phyloP scores from a whole-genome alignment of 2,888 invertebrate species.

The Pachymerium ferrugineum region DNA sequence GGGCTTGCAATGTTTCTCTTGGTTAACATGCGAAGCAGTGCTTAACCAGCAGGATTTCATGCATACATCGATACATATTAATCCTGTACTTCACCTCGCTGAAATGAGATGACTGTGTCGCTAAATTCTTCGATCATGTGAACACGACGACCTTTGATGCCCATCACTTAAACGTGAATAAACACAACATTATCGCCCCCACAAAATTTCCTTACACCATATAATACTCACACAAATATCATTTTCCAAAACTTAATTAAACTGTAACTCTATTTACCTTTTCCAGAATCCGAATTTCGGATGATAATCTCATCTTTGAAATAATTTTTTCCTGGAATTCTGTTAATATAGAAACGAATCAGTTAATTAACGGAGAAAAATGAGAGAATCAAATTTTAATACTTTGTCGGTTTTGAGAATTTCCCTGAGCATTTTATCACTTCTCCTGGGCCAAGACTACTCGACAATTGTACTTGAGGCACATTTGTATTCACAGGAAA shows the following conservation, averaged over 20 bases:
- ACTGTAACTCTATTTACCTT: slow-evolving; percentile 59
- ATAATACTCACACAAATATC: background rate
- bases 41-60: background rate
- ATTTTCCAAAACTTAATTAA: background rate
- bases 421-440: slow-evolving; percentile 81
- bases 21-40: background rate
- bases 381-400: slow-evolving; percentile 7
- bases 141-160: slow-evolving; percentile 95
- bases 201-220: background rate
- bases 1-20: background rate
- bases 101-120: slow-evolving; percentile 97
- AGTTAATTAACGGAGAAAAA: slow-evolving; percentile 1
- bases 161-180: slow-evolving; percentile 69
- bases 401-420: slow-evolving; percentile 76
- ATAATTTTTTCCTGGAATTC: slow-evolving; percentile 83
- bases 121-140: slow-evolving; percentile 98
- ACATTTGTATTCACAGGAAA: slow-evolving; percentile 22
- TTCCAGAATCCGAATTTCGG: slow-evolving; percentile 89
- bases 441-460: slow-evolving; percentile 64
- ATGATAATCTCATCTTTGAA: slow-evolving; percentile 93
- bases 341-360: slow-evolving; percentile 30
- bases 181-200: background rate
- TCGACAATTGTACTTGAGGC: slow-evolving; percentile 6
- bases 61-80: background rate
- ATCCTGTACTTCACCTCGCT: slow-evolving; percentile 72